phyloP scores from a whole-genome alignment of 2,888 invertebrate species.

The Spodoptera picta region DNA sequence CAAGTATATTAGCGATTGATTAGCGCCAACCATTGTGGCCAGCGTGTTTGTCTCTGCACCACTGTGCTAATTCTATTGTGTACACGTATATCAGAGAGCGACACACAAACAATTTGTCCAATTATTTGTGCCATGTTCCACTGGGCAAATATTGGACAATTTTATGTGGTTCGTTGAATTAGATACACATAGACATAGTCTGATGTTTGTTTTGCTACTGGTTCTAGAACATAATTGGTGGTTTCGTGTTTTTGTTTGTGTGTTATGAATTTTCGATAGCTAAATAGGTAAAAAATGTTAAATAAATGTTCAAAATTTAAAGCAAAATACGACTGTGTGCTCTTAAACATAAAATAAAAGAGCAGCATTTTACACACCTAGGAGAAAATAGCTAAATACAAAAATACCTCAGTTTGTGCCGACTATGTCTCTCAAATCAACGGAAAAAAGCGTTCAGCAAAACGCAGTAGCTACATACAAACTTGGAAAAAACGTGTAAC shows the following conservation, averaged over 20 bases:
- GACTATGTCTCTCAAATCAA: constrained; percentile 34
- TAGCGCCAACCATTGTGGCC: constrained; percentile 45
- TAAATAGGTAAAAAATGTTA: no score
- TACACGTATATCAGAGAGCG: constrained; percentile 59
- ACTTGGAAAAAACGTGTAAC: constrained; percentile 41
- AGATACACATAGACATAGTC: constrained; percentile 28
- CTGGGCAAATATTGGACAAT: constrained; percentile 65
- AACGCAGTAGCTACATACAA: constrained; percentile 25
- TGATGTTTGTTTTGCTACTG: constrained; percentile 17
- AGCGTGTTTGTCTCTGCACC: constrained; percentile 46
- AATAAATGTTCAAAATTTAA: no score
- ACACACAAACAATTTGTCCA: constrained; percentile 73
- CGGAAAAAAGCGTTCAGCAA: constrained; percentile 25
- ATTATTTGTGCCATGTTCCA: constrained; percentile 70
- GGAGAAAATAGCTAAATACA: no score
- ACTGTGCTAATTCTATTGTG: constrained; percentile 52
- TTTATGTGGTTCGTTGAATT: constrained; percentile 56
- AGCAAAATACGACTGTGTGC: no score
- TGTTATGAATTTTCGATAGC: background rate
- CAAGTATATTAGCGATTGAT: constrained; percentile 51
- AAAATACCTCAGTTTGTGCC: background rate
- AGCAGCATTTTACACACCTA: no score
- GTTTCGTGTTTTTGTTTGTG: background rate
- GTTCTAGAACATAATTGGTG: constrained; percentile 9
- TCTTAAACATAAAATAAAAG: no score